phyloP scores from a whole-genome alignment of 2,113 vertebrate genomes.

The Cygnus atratus region DNA sequence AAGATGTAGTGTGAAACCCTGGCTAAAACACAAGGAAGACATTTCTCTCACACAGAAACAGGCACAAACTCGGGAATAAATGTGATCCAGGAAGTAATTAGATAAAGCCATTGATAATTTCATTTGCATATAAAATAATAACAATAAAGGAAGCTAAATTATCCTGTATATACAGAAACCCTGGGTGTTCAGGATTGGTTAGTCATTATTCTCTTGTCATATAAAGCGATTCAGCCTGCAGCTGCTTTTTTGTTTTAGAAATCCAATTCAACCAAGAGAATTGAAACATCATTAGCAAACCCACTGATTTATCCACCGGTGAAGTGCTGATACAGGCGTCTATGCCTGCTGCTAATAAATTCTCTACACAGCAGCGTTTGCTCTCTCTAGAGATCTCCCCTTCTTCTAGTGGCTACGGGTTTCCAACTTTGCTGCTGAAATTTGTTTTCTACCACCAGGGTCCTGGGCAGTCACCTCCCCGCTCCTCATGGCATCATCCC shows the following conservation, averaged over 20 bases:
- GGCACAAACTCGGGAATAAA: conserved; percentile 21
- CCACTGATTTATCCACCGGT: conserved; percentile 47
- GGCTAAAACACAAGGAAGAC: neutral
- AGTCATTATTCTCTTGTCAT: conserved; percentile 49
- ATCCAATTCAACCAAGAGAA: conserved; percentile 61
- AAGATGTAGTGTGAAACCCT: conserved; percentile 11
- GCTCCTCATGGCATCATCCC: neutral
- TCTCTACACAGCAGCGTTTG: neutral
- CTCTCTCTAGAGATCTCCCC: conserved; percentile 3
- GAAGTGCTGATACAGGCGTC: conserved; percentile 60
- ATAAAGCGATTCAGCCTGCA: conserved; percentile 61
- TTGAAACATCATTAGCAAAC: conserved; percentile 62
- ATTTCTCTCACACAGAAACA: neutral
- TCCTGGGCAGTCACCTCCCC: fast-evolving
- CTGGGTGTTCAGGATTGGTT: conserved; percentile 30
- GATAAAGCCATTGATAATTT: conserved; percentile 34
- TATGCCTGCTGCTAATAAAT: conserved; percentile 54
- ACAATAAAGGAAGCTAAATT: conserved; percentile 31
- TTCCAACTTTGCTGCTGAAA: conserved; percentile 9
- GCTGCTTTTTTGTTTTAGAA: conserved; percentile 59
- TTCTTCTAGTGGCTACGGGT: conserved; percentile 31
- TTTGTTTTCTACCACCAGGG: neutral
- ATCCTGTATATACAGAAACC: conserved; percentile 19
- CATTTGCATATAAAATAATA: conserved; percentile 66
- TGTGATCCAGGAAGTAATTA: conserved; percentile 39